Evolutionary conservation across 2,113 vertebrate genomes (phyloP).

Genomic region (Dipodomys spectabilis): DNA sequence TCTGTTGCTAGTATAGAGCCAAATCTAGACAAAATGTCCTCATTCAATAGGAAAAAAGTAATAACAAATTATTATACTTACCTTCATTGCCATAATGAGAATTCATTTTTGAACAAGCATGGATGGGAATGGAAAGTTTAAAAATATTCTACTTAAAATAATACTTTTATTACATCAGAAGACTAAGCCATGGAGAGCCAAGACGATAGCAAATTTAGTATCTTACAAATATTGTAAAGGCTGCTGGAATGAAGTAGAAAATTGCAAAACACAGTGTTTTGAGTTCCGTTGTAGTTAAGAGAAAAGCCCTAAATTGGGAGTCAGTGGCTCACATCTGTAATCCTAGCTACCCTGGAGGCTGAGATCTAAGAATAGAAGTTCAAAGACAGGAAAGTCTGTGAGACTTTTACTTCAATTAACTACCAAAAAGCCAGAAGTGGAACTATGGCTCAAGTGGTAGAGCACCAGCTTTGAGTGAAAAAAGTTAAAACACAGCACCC

Average conservation of each 20-base stretch:
- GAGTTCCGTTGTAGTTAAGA: neutral
- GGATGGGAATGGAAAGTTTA: neutral
- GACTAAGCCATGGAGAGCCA: neutral
- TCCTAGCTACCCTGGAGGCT: too few relatives aligned
- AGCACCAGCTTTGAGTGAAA: too few relatives aligned
- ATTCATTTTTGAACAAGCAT: neutral
- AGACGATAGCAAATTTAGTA: neutral
- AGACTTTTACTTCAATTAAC: too few relatives aligned
- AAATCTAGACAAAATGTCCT: conserved; percentile 49
- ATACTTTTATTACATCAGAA: neutral
- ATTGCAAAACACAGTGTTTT: neutral
- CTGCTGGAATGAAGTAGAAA: neutral
- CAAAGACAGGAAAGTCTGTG: too few relatives aligned
- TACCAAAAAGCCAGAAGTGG: too few relatives aligned
- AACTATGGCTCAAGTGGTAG: too few relatives aligned
- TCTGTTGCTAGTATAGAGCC: conserved; percentile 39
- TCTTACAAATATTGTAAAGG: conserved; percentile 1
- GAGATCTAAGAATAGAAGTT: too few relatives aligned
- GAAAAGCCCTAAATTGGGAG: neutral
- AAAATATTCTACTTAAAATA: conserved; percentile 13
- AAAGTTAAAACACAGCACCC: too few relatives aligned
- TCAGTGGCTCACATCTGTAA: too few relatives aligned
- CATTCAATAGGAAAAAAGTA: conserved; percentile 35
- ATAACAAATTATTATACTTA: conserved; percentile 22
- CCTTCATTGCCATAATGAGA: conserved; percentile 19